Percentiles rank a stretch among this genome's conserved stretches.
phyloP scores from a whole-genome alignment of 2,113 vertebrate species.

The Poeciliopsis occidentalis region DNA sequence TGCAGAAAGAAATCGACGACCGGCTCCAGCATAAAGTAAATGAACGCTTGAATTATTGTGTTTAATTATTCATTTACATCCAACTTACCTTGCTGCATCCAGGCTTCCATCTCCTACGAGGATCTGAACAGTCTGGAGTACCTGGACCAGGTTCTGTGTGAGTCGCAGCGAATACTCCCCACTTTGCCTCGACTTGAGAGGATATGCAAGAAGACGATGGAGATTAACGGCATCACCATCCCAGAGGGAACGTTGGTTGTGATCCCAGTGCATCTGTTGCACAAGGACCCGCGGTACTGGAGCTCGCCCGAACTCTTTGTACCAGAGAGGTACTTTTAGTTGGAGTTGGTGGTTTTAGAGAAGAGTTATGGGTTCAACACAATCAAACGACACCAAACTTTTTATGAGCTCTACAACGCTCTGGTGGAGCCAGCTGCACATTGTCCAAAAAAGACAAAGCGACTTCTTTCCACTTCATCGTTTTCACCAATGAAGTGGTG shows the following conservation, averaged over 20 bases:
- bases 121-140: conserved; percentile 51
- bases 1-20: conserved; percentile 65
- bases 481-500: too few species aligned
- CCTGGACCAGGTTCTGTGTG: conserved; percentile 64
- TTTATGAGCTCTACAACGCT: too few species aligned
- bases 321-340: conserved; percentile 63
- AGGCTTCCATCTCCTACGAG: conserved; percentile 56
- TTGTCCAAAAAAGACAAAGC: too few species aligned
- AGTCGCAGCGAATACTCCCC: conserved; percentile 59
- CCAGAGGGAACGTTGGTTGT: conserved; percentile 43
- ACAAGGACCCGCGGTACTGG: conserved; percentile 68
- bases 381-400: too few species aligned
- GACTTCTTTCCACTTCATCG: too few species aligned
- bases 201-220: conserved; percentile 58
- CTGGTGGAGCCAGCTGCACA: too few species aligned
- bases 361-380: too few species aligned
- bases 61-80: neutral
- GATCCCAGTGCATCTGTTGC: conserved; percentile 38
- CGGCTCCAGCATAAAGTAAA: conserved; percentile 55
- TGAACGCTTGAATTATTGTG: neutral
- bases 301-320: conserved; percentile 57
- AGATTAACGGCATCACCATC: conserved; percentile 59
- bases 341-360: too few species aligned
- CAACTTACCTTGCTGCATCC: neutral
- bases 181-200: conserved; percentile 59